Base-by-base conservation (phyloP, 1,140 invertebrate species). In the Drosophila hydei region DNA sequence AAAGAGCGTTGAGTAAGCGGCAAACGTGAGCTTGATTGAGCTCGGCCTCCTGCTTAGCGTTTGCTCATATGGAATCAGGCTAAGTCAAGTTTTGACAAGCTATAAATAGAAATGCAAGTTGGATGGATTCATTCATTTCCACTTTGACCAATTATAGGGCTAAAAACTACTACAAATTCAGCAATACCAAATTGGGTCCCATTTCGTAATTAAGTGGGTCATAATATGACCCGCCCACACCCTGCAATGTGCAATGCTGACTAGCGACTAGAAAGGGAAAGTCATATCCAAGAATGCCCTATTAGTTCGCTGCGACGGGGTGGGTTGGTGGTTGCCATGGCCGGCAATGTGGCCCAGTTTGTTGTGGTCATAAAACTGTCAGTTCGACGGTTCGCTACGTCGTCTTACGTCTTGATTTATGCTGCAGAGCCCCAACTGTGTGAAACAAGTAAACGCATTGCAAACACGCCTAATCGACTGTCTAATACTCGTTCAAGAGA, bases 281-380 rank as follows among this genome's bases (percentile, higher is more conserved):
- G 30, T 33, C 30, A 33, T 11, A 33, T 11, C 30, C 9, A 3
- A 59, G 33, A 43, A 33, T 45, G 25, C 55, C 55, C 42, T 60
- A 50, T 19, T 50, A 18, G 33, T 4, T 12, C 25, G 14, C n/a
- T 5, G 0, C 38, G 3, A 16, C 3, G 30, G 25, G 45, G 51
- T 58, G 64, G 71, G 56, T 62, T 7, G 21, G 0, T 30, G 64
- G 30, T 64, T 74, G 40, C 64, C 38, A 56, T 61, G 56, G 8
- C 60, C 38, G 48, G 40, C 40, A 9, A 19, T 51, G n/a, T 47
- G 64, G 48, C 65, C 56, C 65, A 69, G 19, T 62, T 69, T 65
- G 72, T 67, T 62, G 80, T 87, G 80, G 77, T 43, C 80, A 87
- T 85, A 80, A 85, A 85, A 75, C 81, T 87, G 80, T 87, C 77